Conservation (phyloP, 2,888 invertebrate genomes). For the Ecliptopera silaceata region DNA sequence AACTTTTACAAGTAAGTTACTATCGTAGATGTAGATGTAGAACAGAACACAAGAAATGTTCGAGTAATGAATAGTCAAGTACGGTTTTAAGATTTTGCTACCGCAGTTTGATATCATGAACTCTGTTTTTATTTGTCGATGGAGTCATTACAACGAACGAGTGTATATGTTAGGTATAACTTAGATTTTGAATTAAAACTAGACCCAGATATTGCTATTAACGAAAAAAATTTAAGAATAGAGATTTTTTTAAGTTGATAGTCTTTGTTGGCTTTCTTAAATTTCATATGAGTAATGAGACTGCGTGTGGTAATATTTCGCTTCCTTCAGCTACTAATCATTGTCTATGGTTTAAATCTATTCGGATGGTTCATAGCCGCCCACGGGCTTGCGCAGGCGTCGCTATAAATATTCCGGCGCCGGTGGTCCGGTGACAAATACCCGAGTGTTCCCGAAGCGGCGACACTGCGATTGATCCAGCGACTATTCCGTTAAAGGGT, state of each 20-base stretch:
- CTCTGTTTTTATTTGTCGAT: too few species aligned
- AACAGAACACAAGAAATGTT: too few species aligned
- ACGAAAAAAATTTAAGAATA: not conserved
- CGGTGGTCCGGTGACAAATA: conserved; percentile 82
- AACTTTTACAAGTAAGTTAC: not conserved
- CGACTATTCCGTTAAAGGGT: conserved; percentile 54
- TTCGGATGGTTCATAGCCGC: conserved; percentile 59
- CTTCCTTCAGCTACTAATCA: conserved; percentile 46
- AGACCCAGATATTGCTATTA: too few species aligned
- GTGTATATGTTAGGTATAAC: too few species aligned
- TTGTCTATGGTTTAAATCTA: conserved; percentile 49
- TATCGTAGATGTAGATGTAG: too few species aligned
- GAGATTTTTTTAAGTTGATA: not conserved
- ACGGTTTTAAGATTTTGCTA: too few species aligned
- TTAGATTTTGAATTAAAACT: not conserved
- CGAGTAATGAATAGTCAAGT: too few species aligned
- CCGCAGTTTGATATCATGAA: too few species aligned
- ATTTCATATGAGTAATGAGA: conserved; percentile 43
- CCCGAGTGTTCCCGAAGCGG: conserved; percentile 68
- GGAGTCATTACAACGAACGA: too few species aligned
- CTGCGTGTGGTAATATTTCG: conserved; percentile 41
- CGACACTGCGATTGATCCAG: conserved; percentile 77
- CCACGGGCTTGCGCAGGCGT: conserved; percentile 70
- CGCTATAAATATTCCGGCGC: conserved; percentile 80
- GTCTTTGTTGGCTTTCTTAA: conserved; percentile 28